These are phyloP conservation scores for Paratilapia polleni DNA, from an alignment of 2,113 vertebrate genomes.

Conservation along the genomic window DNA sequence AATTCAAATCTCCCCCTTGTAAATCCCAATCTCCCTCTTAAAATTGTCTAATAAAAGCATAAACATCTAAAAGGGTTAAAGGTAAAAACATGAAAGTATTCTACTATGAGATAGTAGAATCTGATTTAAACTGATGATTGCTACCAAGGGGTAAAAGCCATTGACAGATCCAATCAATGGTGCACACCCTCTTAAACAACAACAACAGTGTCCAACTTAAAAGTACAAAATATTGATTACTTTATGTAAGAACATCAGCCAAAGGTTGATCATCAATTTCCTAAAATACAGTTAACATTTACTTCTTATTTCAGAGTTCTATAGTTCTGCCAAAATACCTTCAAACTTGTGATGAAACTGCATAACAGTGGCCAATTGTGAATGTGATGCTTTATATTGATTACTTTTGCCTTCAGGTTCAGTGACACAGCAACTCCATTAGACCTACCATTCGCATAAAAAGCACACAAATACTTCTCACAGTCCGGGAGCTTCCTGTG, in stretches of 20 bases:
- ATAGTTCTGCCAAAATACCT: not conserved
- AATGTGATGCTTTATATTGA: conserved; percentile 51
- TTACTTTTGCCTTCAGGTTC: conserved; percentile 37
- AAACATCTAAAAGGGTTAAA: not conserved
- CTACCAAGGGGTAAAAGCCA: not conserved
- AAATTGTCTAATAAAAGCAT: not conserved
- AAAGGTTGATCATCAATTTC: not conserved
- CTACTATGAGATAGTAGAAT: not conserved
- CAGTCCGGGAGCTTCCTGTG: conserved; percentile 36
- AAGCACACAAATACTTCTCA: not conserved
- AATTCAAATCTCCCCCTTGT: not conserved
- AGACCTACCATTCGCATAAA: conserved; percentile 13
- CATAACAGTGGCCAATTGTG: not conserved
- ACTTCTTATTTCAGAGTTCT: not conserved
- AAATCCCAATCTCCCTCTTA: not conserved
- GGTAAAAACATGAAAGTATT: not conserved
- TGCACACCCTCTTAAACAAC: not conserved
- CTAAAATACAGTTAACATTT: not conserved
- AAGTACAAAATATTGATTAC: rapidly evolving
- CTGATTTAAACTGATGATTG: not conserved
- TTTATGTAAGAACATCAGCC: not conserved
- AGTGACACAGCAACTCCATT: conserved; percentile 65
- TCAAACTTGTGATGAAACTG: not conserved
- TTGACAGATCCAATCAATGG: not conserved
- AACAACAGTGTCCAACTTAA: not conserved